phyloP scores from a whole-genome alignment of 2,113 vertebrate species.

The Pithys albifrons region DNA sequence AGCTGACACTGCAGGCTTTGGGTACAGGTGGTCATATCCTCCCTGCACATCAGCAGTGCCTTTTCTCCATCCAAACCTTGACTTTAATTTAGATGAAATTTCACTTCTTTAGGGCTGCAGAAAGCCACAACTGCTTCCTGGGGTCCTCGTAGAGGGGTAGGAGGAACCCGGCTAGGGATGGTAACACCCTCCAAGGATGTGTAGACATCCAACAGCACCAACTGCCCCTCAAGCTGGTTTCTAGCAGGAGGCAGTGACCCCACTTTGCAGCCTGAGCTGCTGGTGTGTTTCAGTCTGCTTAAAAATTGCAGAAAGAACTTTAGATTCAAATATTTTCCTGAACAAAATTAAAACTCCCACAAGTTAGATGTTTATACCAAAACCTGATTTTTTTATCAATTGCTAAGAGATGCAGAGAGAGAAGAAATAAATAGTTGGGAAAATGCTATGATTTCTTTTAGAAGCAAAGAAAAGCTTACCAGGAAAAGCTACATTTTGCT shows the following conservation, averaged over 20 bases:
- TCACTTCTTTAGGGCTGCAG: neutral
- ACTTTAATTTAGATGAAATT: neutral
- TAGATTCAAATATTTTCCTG: no score
- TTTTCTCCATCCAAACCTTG: neutral
- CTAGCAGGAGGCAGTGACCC: neutral
- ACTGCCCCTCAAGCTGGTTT: neutral
- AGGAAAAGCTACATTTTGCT: no score
- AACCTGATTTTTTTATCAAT: no score
- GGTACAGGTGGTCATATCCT: neutral
- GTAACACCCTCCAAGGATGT: accelerated
- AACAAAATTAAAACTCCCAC: no score
- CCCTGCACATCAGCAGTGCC: neutral
- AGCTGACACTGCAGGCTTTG: neutral
- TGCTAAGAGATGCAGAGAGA: no score
- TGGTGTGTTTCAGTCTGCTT: no score
- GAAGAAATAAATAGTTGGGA: no score
- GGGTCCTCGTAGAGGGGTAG: neutral
- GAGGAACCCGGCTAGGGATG: neutral
- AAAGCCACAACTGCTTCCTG: neutral
- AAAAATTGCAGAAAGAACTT: no score
- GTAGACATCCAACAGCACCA: neutral
- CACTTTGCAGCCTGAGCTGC: neutral
- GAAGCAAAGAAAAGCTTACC: no score
- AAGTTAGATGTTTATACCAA: no score
- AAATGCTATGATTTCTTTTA: no score